Percentiles rank a stretch among this genome's conserved stretches.
phyloP scores from a whole-genome alignment of 2,888 invertebrate species.

The Drosophila monieri region DNA sequence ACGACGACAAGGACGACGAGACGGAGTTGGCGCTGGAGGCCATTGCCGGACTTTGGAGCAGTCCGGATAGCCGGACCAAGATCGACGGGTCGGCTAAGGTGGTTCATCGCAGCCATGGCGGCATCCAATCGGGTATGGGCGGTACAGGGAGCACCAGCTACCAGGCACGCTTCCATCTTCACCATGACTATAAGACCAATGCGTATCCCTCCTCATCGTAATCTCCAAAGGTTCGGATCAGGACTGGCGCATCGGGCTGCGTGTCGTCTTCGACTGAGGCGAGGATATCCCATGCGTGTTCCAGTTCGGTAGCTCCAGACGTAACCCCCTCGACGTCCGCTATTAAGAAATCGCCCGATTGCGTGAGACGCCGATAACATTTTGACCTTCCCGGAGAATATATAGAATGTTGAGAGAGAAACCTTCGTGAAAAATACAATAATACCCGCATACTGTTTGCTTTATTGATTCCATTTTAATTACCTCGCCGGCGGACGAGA shows the following conservation, averaged over 20 bases:
- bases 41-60: slow-evolving; percentile 82
- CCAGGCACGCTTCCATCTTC: slow-evolving; percentile 81
- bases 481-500: slow-evolving; percentile 5
- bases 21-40: slow-evolving; percentile 83
- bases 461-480: slow-evolving; percentile 50
- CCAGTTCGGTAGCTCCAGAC: slow-evolving; percentile 12
- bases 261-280: slow-evolving; percentile 65
- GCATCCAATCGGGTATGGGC: slow-evolving; percentile 81
- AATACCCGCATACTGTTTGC: slow-evolving; percentile 43
- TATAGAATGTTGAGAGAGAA: slow-evolving; percentile 4
- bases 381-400: slow-evolving; percentile 36
- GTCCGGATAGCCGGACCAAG: slow-evolving; percentile 81
- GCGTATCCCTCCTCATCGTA: slow-evolving; percentile 54
- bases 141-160: slow-evolving; percentile 76
- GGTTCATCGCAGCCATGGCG: slow-evolving; percentile 72
- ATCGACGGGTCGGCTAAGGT: slow-evolving; percentile 82
- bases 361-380: slow-evolving; percentile 40
- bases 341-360: slow-evolving; percentile 22
- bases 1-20: slow-evolving; percentile 81
- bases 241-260: slow-evolving; percentile 79
- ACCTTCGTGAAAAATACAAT: slow-evolving; percentile 28
- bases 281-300: not conserved
- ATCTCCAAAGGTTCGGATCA: slow-evolving; percentile 63
- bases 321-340: not conserved
- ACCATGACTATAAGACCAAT: slow-evolving; percentile 80